Base-by-base conservation (phyloP, 2,797 vertebrate genomes). In the Sebastolobus altivelis region DNA sequence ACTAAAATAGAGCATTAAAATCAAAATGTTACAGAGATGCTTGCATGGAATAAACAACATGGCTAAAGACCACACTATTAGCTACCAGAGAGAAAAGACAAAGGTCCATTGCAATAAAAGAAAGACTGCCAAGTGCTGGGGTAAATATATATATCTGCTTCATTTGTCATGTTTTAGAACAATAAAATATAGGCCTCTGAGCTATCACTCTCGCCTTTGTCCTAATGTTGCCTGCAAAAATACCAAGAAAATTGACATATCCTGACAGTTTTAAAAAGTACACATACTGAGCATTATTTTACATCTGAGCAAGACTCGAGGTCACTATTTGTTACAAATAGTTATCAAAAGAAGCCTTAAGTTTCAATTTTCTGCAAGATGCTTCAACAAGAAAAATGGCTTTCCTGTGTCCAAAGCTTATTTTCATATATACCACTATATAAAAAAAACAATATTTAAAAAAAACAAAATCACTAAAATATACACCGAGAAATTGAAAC, bases 91-190 rank as follows among this genome's bases (percentile, higher is more conserved):
- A 95, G 91, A 95, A 91, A 95, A 95, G 92, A 98, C 95, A 96
- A 97, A 97, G 94, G 94, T 98, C 97, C 97, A 97, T 97, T 96
- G 97, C 97, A 97, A 97, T 97, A 97, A 97, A 97, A 95, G 97
- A 96, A 97, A 97, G 96, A 97, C 96, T 96, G 97, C 97, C 98
- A 99, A 99, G 98, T 99, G 98, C 98, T 98, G 97, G 98, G 97
- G 95, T 96, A 95, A 96, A 96, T 96, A 96, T 96, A 96, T 98
- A 96, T 95, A 96, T 96, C 97, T 98, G 96, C 97, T 97, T 97
- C 97, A 97, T 96, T 95, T 96, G 94, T 96, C 94, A 92, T 93
- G 92, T 94, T 95, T 95, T 89, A 91, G 90, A 96, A 95, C 95
- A 96, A 96, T 95, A 96, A 96, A 96, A 96, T 96, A 96, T 95